phyloP scores from a whole-genome alignment of 2,797 vertebrate genomes.

The Adrianichthys oophorus region DNA sequence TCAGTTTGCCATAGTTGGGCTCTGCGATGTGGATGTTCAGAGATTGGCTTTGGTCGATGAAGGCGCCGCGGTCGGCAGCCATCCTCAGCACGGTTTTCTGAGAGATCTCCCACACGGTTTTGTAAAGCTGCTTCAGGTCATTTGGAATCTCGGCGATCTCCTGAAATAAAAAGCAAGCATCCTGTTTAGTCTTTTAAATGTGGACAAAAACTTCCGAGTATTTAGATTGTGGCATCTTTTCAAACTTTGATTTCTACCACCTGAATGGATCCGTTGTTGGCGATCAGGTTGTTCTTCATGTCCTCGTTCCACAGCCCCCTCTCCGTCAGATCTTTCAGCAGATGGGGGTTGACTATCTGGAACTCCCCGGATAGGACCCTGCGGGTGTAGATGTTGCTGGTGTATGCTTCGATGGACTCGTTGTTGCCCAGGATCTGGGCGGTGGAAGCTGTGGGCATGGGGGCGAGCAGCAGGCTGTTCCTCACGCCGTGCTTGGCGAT shows the following conservation, averaged over 20 bases:
- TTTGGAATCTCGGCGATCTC: conserved; percentile 85
- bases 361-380: conserved; percentile 98
- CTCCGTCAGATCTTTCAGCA: conserved; percentile 96
- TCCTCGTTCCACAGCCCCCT: conserved; percentile 92
- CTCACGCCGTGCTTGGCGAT: conserved; percentile 90
- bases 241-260: conserved; percentile 56
- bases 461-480: conserved; percentile 94
- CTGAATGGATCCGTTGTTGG: conserved; percentile 94
- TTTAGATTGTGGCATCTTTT: no score
- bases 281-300: conserved; percentile 98
- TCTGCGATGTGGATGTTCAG: conserved; percentile 98
- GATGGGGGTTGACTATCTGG: conserved; percentile 97
- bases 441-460: conserved; percentile 97
- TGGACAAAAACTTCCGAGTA: no score
- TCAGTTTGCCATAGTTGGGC: conserved; percentile 97
- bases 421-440: conserved; percentile 99
- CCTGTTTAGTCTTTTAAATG: no score
- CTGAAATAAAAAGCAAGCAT: conserved; percentile 57
- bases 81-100: conserved; percentile 95
- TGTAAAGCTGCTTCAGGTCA: conserved; percentile 93
- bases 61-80: conserved; percentile 94
- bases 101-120: conserved; percentile 98
- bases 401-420: conserved; percentile 96
- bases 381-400: conserved; percentile 98
- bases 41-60: conserved; percentile 98